Percentiles rank a stretch among this genome's conserved stretches.
phyloP scores from a whole-genome alignment of 2,888 invertebrate genomes.

The Papilio protenor region DNA sequence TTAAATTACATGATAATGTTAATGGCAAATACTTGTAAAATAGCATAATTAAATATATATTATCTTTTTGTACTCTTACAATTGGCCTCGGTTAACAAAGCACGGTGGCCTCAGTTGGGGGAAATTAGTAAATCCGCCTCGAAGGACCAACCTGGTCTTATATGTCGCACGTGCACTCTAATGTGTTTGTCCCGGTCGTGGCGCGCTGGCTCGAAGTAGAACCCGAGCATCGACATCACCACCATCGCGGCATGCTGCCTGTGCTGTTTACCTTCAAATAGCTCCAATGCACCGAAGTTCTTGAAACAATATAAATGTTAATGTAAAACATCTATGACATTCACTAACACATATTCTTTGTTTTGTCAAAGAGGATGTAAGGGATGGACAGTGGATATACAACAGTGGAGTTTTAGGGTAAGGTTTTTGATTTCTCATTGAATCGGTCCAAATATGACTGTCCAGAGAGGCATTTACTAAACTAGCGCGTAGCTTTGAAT shows the following conservation, averaged over 20 bases:
- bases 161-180: slow-evolving; percentile 68
- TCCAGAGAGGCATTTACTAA: too few species aligned
- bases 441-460: too few species aligned
- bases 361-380: too few species aligned
- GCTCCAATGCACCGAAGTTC: slow-evolving; percentile 70
- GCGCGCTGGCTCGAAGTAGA: slow-evolving; percentile 75
- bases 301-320: slow-evolving; percentile 49
- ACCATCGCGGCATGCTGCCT: slow-evolving; percentile 76
- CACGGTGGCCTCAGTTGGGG: background rate
- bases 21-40: background rate
- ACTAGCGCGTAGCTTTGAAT: too few species aligned
- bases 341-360: too few species aligned
- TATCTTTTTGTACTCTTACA: background rate
- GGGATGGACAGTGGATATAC: too few species aligned
- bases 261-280: slow-evolving; percentile 72
- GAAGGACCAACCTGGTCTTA: slow-evolving; percentile 61
- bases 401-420: too few species aligned
- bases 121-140: slow-evolving; percentile 10
- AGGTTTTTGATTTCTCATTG: too few species aligned
- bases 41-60: background rate
- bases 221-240: slow-evolving; percentile 78
- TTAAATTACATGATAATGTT: background rate
- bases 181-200: slow-evolving; percentile 72
- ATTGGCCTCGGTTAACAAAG: too few species aligned
- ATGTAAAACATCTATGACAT: background rate